Evolutionary conservation across 2,888 invertebrate genomes (phyloP).

Genomic region (Volucella inflata): DNA sequence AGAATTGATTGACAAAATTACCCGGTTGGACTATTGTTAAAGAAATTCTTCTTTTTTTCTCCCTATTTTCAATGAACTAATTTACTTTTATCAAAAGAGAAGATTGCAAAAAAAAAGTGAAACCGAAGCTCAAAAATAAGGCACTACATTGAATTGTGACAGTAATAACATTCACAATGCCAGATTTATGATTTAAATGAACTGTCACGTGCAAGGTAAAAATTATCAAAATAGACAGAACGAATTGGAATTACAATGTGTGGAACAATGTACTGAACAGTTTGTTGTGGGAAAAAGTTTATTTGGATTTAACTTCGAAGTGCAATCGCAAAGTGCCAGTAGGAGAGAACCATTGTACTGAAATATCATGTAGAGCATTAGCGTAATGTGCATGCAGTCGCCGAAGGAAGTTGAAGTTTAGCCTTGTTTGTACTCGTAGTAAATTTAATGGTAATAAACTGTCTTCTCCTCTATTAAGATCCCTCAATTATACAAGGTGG

Average conservation of each 20-base stretch:
- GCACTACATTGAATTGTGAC: conserved; percentile 5
- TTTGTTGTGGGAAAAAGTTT: neutral
- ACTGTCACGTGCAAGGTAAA: conserved; percentile 25
- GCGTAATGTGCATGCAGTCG: no score
- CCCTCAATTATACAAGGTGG: no score
- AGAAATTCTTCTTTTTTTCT: neutral
- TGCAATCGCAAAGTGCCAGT: no score
- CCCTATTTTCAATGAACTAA: conserved; percentile 14
- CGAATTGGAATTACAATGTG: neutral
- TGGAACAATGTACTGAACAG: neutral
- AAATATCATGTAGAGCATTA: no score
- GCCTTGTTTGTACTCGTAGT: no score
- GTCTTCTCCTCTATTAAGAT: no score
- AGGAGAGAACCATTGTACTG: no score
- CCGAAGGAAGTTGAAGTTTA: no score
- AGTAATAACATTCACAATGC: conserved; percentile 2
- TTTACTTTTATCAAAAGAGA: conserved; percentile 1
- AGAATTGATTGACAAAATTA: conserved; percentile 26
- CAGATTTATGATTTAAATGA: conserved; percentile 1
- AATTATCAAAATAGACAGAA: conserved; percentile 15
- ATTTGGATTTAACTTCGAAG: neutral
- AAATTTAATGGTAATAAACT: no score
- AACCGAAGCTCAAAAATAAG: conserved; percentile 3
- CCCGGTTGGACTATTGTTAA: conserved; percentile 10
- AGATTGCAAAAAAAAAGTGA: neutral